Evolutionary conservation across 1,140 invertebrate species (phyloP), one percentile per base, ranked within the genome.

Genomic region (Drosophila sechellia): DNA sequence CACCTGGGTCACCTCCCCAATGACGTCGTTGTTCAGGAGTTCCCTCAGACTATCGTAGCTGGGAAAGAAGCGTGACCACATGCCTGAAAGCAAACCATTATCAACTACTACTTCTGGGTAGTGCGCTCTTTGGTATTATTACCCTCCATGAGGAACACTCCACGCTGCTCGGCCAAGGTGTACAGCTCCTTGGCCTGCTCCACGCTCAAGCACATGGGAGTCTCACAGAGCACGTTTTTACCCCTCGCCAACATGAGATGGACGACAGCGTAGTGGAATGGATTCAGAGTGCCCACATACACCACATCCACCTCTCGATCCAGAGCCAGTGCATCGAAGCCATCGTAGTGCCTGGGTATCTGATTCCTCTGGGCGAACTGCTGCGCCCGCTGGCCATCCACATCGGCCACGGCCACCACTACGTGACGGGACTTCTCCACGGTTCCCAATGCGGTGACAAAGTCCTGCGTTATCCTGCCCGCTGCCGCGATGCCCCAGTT

Each of bases 151-250:
- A 97, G 93, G 84, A 97, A 97, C 0, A 96, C 90, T 35, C 95
- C 94, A 73, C 95, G 95, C 22, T 93, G 92, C 66, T 94, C 94
- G 0, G 96, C 95, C 40, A 95, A 78, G 25, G 93, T 92, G 22
- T 96, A 93, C 4, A 97, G 86, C 58, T 94, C 93, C 70, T 93
- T 93, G 0, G 95, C 95, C 90, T 96, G 94, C 65, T 94, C 94
- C 27, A 94, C 80, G 60, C 95, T 96, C 93, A 97, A 93, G 25
- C 95, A 95, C 83, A 98, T 92, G 1, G 97, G 96, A 79, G 97
- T 98, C 90, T 98, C 97, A 90, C 96, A 96, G 5, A 98, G 90
- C 13, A 98, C 95, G 80, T 96, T 95, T 92, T 98, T 98, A 25
- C 95, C 95, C 71, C 94, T 93, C 52, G 95, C 94, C 56, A 98